phyloP scores from a whole-genome alignment of 2,113 vertebrate genomes.

The Setophaga kirtlandii region DNA sequence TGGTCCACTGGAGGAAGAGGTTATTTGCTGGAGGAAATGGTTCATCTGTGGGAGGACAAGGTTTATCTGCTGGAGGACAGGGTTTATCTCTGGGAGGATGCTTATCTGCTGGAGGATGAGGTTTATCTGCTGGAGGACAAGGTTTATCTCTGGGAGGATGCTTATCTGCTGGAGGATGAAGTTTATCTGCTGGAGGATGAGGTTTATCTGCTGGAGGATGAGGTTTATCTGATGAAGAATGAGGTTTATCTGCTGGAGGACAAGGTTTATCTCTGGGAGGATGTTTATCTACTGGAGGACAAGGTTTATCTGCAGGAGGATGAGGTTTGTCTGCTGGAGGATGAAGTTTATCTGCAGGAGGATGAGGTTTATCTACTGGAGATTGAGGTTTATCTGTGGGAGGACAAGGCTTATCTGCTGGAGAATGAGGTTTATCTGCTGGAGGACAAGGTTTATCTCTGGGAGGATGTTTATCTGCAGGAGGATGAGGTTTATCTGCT shows the following conservation, averaged over 20 bases:
- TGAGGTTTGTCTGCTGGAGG: not conserved
- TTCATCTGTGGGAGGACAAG: too few relatives aligned
- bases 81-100: not conserved
- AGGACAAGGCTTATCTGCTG: too few relatives aligned
- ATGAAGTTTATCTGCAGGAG: accelerated
- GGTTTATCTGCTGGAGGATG: accelerated
- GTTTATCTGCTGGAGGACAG: too few relatives aligned
- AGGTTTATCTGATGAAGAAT: not conserved
- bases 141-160: not conserved
- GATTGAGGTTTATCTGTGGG: too few relatives aligned
- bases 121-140: accelerated
- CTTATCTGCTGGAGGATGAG: not conserved
- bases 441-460: not conserved
- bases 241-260: not conserved
- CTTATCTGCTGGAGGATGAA: too few relatives aligned
- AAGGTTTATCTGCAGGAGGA: not conserved
- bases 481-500: accelerated
- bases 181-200: accelerated
- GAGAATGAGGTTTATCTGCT: not conserved
- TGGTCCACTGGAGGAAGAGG: too few relatives aligned
- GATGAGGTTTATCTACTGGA: too few relatives aligned
- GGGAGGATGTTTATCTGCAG: accelerated
- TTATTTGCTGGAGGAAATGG: not conserved
- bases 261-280: accelerated
- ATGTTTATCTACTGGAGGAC: not conserved